Percentiles rank a stretch among this genome's conserved stretches.
Conservation (phyloP, 2,797 vertebrate species). For the Austrolebias charrua region DNA sequence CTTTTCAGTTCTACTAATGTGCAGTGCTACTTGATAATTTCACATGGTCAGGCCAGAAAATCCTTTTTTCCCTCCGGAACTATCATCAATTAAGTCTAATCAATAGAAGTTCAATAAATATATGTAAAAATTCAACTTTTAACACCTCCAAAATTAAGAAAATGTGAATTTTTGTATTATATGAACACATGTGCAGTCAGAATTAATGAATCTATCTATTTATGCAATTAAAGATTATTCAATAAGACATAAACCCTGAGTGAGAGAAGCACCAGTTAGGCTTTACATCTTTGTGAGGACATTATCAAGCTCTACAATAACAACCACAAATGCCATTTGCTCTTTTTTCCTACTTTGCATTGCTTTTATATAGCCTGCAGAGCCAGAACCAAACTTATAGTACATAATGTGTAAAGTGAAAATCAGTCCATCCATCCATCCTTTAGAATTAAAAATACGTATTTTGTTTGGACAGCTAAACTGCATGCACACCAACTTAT, state of each 20-base stretch:
- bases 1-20: conserved; percentile 31
- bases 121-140: neutral
- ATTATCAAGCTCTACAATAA: no score
- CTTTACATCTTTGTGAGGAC: no score
- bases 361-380: no score
- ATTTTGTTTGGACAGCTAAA: neutral
- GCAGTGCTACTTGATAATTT: conserved; percentile 18
- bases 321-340: no score
- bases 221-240: neutral
- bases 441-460: no score
- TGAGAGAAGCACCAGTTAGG: no score
- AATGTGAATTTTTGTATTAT: neutral
- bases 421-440: neutral
- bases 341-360: no score
- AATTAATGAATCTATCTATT: neutral
- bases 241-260: no score
- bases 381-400: no score
- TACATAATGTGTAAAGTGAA: no score
- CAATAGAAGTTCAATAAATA: neutral
- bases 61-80: conserved; percentile 3
- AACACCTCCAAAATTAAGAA: neutral
- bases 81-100: neutral
- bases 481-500: neutral
- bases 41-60: conserved; percentile 26
- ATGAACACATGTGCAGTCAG: neutral